Conservation (phyloP, 2,113 vertebrate genomes). For the Hypocryptadius cinnamomeus region DNA sequence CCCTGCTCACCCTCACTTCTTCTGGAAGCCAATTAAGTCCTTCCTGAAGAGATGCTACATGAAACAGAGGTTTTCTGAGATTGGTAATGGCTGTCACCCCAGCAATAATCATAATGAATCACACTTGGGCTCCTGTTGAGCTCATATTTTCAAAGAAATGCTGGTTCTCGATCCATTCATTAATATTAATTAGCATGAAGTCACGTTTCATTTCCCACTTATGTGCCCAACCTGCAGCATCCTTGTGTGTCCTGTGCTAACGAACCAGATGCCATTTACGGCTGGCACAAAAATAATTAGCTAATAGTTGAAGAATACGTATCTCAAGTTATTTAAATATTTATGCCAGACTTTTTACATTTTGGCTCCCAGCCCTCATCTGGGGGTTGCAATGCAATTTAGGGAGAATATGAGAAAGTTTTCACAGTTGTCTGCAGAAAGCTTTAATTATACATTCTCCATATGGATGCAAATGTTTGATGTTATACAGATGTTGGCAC, state of each 20-base stretch:
- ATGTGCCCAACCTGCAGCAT: conserved; percentile 26
- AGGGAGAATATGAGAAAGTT: conserved; percentile 47
- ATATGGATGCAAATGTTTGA: conserved; percentile 30
- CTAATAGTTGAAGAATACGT: conserved; percentile 47
- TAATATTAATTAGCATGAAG: conserved; percentile 57
- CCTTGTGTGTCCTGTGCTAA: conserved; percentile 26
- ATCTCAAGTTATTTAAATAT: conserved; percentile 57
- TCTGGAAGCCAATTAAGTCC: conserved; percentile 42
- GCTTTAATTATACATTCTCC: conserved; percentile 53
- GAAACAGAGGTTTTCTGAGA: conserved; percentile 27
- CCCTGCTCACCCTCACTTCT: not conserved
- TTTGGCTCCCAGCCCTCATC: conserved; percentile 45
- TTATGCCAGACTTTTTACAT: conserved; percentile 45
- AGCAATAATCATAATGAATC: conserved; percentile 56
- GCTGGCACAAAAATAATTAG: conserved; percentile 58
- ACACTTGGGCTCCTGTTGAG: conserved; percentile 26
- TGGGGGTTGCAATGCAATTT: conserved; percentile 41
- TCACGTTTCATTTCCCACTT: conserved; percentile 37
- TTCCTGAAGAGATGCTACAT: not conserved
- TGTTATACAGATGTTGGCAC: conserved; percentile 50
- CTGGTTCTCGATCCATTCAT: conserved; percentile 12
- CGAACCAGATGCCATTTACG: conserved; percentile 29
- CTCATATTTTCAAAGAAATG: conserved; percentile 36
- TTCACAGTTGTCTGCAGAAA: conserved; percentile 33
- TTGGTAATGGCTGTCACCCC: conserved; percentile 27